Conservation (phyloP, 1,140 invertebrate species). For the Mactra quadrangularis region DNA sequence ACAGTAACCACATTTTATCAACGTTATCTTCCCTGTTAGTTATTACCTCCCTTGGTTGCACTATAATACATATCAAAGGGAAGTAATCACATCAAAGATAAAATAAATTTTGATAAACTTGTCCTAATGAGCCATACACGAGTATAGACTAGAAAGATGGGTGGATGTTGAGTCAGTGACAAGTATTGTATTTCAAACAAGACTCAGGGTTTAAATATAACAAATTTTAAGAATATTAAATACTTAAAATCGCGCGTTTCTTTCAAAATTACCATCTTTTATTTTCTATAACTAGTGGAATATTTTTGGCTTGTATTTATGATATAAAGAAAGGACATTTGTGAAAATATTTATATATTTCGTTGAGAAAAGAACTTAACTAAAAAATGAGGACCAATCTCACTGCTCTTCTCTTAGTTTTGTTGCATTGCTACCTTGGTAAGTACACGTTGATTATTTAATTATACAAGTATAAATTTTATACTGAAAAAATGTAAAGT, state of each 20-base stretch:
- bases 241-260: neutral
- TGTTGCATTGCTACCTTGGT: no score
- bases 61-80: neutral
- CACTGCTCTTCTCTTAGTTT: no score
- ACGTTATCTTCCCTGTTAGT: no score
- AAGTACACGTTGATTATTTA: no score
- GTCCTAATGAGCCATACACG: neutral
- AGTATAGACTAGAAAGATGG: conserved; percentile 13
- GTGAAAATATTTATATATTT: conserved; percentile 23
- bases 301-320: neutral
- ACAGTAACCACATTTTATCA: no score
- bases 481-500: no score
- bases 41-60: neutral
- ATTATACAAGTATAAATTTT: no score
- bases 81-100: neutral
- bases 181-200: neutral
- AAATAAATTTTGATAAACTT: neutral
- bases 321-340: neutral
- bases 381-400: no score
- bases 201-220: no score
- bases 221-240: neutral
- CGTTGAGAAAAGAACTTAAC: no score
- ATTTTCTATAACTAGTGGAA: neutral
- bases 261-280: neutral
- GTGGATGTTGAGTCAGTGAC: neutral